Evolutionary conservation across 1,140 invertebrate species (phyloP), one percentile per base, ranked within the genome.

Genomic region (Babylonia areolata): DNA sequence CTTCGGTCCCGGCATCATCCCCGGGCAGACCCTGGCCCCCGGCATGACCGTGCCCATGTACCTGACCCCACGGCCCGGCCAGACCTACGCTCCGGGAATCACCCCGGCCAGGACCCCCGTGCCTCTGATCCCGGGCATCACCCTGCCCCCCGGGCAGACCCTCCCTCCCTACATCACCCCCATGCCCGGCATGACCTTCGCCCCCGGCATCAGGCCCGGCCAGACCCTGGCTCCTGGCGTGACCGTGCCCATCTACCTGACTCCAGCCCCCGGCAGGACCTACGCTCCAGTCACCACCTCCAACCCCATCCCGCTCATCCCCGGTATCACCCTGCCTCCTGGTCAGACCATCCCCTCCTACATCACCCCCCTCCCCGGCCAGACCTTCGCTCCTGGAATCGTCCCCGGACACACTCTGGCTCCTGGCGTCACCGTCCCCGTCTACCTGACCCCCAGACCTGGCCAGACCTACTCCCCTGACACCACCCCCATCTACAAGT

Each of bases 321-420:
- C 80, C 23, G 73, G 64, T 6, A 71, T 58, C 51, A 84, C 82
- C n/a, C 80, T 81, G 46, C 51, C 87, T 23, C 89, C 86, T 51
- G 90, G 89, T 82, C 54, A 77, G 85, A 84, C 71, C 42, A 51
- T 88, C 33, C 58, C 58, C 85, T 87, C 39, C 39, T 73, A 88
- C 39, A 88, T 90, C 85, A 91, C 91, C 33, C 89, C 89, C 77
- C 88, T 81, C 28, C 88, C 87, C 40, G 91, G 91, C 42, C 78
- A 83, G 9, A 89, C 89, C n/a, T 90, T 90, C 85, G 86, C 88
- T 77, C 89, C 89, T 37, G 87, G 87, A 40, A 58, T 85, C 42
- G 85, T 86, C 15, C 89, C 90, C 69, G 89, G 88, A 20, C 42
- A 84, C 35, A 89, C 89, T 11, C 88, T 86, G 31, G 84, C 87